phyloP scores from a whole-genome alignment of 2,113 vertebrate species.

The Nothoprocta pentlandii region DNA sequence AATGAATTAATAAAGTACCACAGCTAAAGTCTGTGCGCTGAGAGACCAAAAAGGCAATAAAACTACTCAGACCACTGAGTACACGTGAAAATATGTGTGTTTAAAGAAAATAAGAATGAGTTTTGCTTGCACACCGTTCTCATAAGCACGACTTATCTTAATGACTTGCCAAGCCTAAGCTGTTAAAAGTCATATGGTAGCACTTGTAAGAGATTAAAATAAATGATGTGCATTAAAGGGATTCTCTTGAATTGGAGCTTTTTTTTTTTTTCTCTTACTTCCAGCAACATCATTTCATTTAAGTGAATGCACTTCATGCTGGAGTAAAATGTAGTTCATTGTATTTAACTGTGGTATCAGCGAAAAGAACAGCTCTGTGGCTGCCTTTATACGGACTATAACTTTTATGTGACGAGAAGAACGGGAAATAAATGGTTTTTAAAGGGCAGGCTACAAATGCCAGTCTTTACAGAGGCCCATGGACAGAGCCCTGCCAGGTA shows the following conservation, averaged over 20 bases:
- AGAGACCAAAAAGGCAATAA: background rate
- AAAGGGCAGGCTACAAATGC: background rate
- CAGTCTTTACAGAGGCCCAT: fast-evolving
- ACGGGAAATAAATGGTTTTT: background rate
- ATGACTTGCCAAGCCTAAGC: background rate
- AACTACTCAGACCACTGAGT: background rate
- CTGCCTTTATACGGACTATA: background rate
- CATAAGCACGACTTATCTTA: background rate
- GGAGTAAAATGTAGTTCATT: background rate
- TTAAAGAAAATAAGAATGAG: background rate
- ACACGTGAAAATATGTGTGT: background rate
- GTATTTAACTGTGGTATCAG: background rate
- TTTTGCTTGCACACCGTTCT: background rate
- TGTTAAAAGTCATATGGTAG: background rate
- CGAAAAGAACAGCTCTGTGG: background rate
- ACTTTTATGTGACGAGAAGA: background rate
- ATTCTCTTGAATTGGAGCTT: background rate
- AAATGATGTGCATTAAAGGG: background rate
- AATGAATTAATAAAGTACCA: background rate
- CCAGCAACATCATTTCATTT: fast-evolving
- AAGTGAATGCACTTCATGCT: background rate
- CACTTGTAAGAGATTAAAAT: background rate
- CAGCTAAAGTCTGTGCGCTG: background rate
- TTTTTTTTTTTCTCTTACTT: background rate
- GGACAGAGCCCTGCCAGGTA: background rate